Evolutionary conservation across 2,888 invertebrate species (phyloP).

Genomic region (Diarsia rubi): DNA sequence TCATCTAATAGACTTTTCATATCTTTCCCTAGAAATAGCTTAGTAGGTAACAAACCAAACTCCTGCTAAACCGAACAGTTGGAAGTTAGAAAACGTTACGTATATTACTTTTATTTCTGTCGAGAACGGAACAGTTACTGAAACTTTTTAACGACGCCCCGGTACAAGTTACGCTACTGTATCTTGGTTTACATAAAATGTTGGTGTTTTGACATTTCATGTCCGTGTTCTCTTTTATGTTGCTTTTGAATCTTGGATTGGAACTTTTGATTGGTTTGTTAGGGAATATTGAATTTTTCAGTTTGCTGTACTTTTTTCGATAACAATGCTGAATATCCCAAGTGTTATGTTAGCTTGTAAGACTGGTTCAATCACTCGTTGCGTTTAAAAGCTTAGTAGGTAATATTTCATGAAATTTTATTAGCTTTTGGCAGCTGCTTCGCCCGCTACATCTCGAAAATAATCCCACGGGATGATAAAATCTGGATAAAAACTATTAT

Average conservation of each 20-base stretch:
- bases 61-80: slow-evolving; percentile 39
- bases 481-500: no score
- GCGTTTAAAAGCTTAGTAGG: no score
- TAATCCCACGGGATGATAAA: no score
- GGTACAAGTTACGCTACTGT: slow-evolving; percentile 43
- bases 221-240: slow-evolving; percentile 16
- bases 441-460: no score
- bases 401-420: no score
- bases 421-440: no score
- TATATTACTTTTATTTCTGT: slow-evolving; percentile 54
- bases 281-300: neutral
- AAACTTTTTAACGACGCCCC: slow-evolving; percentile 61
- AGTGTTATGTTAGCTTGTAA: neutral
- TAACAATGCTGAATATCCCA: neutral
- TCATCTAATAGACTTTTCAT: slow-evolving; percentile 7
- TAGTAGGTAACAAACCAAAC: slow-evolving; percentile 34
- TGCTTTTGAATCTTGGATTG: neutral
- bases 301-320: neutral
- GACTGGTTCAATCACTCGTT: no score
- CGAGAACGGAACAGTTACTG: slow-evolving; percentile 33
- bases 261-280: slow-evolving; percentile 24
- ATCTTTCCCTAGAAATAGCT: slow-evolving; percentile 16
- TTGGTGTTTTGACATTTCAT: slow-evolving; percentile 47
- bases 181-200: slow-evolving; percentile 52
- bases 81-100: slow-evolving; percentile 40